Base-by-base conservation (phyloP, 2,113 vertebrate genomes). In the Embiotoca jacksoni region DNA sequence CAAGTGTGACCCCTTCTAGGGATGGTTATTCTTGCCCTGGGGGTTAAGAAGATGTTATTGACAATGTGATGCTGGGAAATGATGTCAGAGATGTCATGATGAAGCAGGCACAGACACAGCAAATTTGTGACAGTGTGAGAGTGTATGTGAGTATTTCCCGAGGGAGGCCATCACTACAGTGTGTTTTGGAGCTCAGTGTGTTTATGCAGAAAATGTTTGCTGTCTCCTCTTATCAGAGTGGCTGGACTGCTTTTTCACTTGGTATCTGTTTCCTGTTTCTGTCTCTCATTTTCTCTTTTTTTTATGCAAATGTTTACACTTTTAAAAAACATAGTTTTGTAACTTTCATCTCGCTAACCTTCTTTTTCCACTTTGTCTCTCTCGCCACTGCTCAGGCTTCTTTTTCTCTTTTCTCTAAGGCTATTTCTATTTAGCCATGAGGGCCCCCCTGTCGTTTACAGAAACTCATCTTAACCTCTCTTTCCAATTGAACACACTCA, bases 171-270 rank as follows among this genome's bases (percentile, higher is more conserved):
- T 88, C 78, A 87, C 75, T 72, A 76, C 82, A 81, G 66, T 81
- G 66, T 72, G 67, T 76, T 81, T 83, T 75, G 58, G 81, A 90
- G 84, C 72, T 88, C 66, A 80, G 76, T 91, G 81, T 83, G 49
- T 91, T 92, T 89, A 86, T 88, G 77, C 83, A 69, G 75, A 93
- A 93, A 92, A 82, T 75, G 88, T 80, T 84, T 67, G 64, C 78
- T 88, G 87, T 91, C 90, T 90, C 84, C 80, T 91, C 83, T 68
- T 71, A 89, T 93, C 83, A 87, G 76, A 74, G 83, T 72, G 63
- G 53, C 75, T 44, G 71, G 44, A 67, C 58, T 57, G 58, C 39
- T 66, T 77, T 75, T 81, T 57, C 60, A 66, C 72, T n/a, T 14
- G 3, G 62, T 53, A n/a, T 61, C 61, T 75, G 36, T 53, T 63